Base-by-base conservation (phyloP, 2,888 invertebrate species). In the Frankliniella intonsa region DNA sequence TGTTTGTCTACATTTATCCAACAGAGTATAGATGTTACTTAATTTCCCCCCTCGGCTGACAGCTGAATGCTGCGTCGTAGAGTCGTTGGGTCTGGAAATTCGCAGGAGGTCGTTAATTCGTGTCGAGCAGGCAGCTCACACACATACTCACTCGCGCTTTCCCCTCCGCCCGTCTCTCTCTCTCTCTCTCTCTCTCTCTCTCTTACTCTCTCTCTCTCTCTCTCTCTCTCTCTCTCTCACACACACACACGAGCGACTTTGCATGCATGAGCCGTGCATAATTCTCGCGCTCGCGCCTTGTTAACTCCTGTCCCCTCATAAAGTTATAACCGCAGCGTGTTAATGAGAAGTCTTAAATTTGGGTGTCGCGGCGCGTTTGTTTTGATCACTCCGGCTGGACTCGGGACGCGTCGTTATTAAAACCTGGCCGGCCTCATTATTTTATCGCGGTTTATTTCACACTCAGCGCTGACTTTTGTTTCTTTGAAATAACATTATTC, bases 271-370 rank as follows among this genome's bases (percentile, higher is more conserved):
- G 69, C 69, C 69, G 25, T 76, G 69, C 69, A 76, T 76, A 76
- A 76, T 76, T 76, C 69, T 22, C 69, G 69, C 12, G 55, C 55
- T 55, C 55, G 11, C 14, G 55, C 69, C 69, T 76, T 76, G 69
- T 76, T 76, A 76, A 76, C 69, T 55, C 69, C 25, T 5, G 19
- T 22, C 69, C 69, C 25, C 9, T 25, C 69, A 76, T 76, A 25
- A 76, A 76, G 69, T 76, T 76, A 22, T 76, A 76, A 22, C 9
- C 22, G 69, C 62, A n/a, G 62, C 14, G 62, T 12, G 69, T 25
- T 76, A 76, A 76, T 76, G 69, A 76, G 69, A 25, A 76, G 69
- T 76, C 69, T 76, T 76, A 76, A 76, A 76, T 76, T 76, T 76
- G n/a, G 55, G 55, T 55, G 55, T 14, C 17, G 19, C 55, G 55